Base-by-base conservation (phyloP, 37 sponge, comb jelly and placozoan genomes). In the Theonella swinhoei region DNA sequence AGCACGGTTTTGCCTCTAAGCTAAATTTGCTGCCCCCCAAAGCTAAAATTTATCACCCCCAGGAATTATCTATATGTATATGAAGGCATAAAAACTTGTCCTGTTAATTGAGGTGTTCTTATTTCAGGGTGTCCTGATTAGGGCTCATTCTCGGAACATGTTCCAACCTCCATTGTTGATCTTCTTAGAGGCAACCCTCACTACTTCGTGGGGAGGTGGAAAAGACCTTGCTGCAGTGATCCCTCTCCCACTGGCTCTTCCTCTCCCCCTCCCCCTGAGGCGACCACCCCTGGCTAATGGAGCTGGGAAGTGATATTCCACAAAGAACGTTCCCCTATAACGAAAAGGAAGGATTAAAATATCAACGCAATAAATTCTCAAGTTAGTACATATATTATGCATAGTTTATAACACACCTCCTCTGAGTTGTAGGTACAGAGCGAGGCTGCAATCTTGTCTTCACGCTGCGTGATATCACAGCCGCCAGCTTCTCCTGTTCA, bases 301-400 rank as follows among this genome's bases (percentile, higher is more conserved):
- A 28, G 86, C 74, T 28, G 91, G 91, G 54, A 91, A 87, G 63
- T 78, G 74, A 62, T 91, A 91, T 74, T 91, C 91, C 73, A 91
- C 87, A 82, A 91, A 91, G 47, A 80, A 91, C 35, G 82, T 86
- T 35, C 70, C 39, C 42, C 80, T 85, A 29, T 30, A 74, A 7
- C 39, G 64, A 79, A n/a, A 76, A 4, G 28, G 20, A 22, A 76
- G 25, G 62, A 11, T 58, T 63, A 28, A 62, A 22, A 39, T 8
- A 7, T 37, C 29, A 4, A 39, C 34, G 43, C 34, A 75, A 26
- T 24, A n/a, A n/a, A n/a, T n/a, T n/a, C n/a, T n/a, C n/a, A n/a
- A n/a, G n/a, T n/a, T n/a, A n/a, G n/a, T n/a, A n/a, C n/a, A n/a
- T n/a, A n/a, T n/a, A n/a, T n/a, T n/a, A n/a, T n/a, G n/a, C n/a